phyloP scores from a whole-genome alignment of 2,888 invertebrate species.

The Drosophila vallismaia region DNA sequence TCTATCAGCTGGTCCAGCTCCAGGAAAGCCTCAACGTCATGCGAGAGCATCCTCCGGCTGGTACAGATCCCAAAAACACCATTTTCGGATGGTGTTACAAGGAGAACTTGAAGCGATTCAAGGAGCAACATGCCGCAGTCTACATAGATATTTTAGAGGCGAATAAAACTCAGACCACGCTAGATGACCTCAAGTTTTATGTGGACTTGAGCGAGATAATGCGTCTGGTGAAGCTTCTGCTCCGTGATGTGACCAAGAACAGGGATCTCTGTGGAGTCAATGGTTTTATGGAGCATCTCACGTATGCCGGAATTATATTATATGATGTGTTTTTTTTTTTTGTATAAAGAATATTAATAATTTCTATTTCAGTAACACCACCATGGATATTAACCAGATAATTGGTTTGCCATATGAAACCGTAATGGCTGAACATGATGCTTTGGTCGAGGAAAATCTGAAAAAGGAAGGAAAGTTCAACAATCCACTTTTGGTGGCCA shows the following conservation, averaged over 20 bases:
- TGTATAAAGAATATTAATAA: neutral
- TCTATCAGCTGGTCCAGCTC: conserved; percentile 41
- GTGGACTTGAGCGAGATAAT: conserved; percentile 46
- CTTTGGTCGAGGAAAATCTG: conserved; percentile 2
- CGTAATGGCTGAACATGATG: conserved; percentile 21
- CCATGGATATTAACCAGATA: conserved; percentile 21
- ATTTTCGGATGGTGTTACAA: conserved; percentile 58
- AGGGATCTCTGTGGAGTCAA: conserved; percentile 3
- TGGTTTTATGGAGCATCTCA: conserved; percentile 27
- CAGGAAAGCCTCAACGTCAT: conserved; percentile 18
- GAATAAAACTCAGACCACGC: conserved; percentile 19
- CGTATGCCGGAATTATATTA: conserved; percentile 20
- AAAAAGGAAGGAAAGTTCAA: conserved; percentile 10
- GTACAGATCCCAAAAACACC: conserved; percentile 13
- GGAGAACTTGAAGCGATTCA: conserved; percentile 44
- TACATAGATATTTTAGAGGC: conserved; percentile 51
- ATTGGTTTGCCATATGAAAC: conserved; percentile 23
- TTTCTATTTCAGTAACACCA: conserved; percentile 14
- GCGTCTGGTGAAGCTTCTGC: conserved; percentile 34
- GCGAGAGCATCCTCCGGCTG: conserved; percentile 21
- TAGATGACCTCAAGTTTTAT: conserved; percentile 52
- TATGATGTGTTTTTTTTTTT: neutral
- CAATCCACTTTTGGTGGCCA: conserved; percentile 25
- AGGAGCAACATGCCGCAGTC: conserved; percentile 8
- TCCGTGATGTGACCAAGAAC: conserved; percentile 16